Conservation (phyloP, 2,888 invertebrate genomes). For the Ligdia adustata region DNA sequence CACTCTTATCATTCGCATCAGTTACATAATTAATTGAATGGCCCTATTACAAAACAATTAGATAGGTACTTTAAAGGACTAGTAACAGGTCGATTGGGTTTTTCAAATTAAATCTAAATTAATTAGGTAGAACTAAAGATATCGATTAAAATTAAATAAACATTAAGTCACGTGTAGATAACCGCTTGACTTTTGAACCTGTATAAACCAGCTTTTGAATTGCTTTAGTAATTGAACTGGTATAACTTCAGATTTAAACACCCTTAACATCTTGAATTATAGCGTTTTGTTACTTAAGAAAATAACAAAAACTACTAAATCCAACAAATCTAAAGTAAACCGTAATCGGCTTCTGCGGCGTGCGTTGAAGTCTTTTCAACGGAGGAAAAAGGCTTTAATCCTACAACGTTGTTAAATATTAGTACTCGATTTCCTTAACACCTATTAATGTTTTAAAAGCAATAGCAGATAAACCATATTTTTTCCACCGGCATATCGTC, state of each 20-base stretch:
- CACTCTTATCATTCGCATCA: conserved; percentile 21
- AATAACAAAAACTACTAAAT: conserved; percentile 5
- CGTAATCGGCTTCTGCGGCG: too few species aligned
- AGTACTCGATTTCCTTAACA: neutral
- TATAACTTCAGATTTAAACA: too few species aligned
- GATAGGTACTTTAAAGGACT: neutral
- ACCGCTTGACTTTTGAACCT: conserved; percentile 11
- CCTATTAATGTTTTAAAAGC: too few species aligned
- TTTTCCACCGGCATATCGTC: conserved; percentile 38
- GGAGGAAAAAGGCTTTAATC: conserved; percentile 34
- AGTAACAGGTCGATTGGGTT: neutral
- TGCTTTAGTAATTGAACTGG: conserved; percentile 17
- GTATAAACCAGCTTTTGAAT: conserved; percentile 14
- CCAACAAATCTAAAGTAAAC: too few species aligned
- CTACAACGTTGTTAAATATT: neutral
- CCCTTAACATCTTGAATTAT: too few species aligned
- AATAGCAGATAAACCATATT: conserved; percentile 33
- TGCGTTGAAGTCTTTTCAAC: conserved; percentile 78
- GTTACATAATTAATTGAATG: conserved; percentile 19
- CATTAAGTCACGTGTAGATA: neutral
- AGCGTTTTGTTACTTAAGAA: too few species aligned
- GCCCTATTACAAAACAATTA: conserved; percentile 9
- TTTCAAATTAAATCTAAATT: neutral
- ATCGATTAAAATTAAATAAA: neutral
- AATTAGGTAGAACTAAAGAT: neutral